phyloP scores from a whole-genome alignment of 2,113 vertebrate species.

The Hassar affinis region DNA sequence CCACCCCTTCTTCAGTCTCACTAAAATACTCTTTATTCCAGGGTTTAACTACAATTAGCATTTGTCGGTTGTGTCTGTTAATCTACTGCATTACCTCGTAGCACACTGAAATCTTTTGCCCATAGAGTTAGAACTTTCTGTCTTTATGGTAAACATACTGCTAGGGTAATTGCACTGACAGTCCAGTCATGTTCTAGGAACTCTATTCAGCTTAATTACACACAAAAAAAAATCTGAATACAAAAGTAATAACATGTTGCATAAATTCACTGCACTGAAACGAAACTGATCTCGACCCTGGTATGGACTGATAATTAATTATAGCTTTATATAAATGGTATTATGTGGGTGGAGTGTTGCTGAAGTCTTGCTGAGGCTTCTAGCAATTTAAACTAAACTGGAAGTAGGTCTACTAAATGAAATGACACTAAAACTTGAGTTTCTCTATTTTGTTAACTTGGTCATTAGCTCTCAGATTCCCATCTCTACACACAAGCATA shows the following conservation, averaged over 20 bases:
- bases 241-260: slow-evolving; percentile 1
- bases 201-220: neutral
- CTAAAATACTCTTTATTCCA: neutral
- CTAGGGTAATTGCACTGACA: neutral
- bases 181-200: neutral
- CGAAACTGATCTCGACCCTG: slow-evolving; percentile 12
- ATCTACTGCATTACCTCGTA: too few species aligned
- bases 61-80: neutral
- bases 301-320: slow-evolving; percentile 26
- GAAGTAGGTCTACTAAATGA: neutral
- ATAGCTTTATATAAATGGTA: slow-evolving; percentile 28
- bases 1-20: neutral
- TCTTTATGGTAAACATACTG: neutral
- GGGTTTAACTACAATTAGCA: neutral
- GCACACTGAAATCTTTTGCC: too few species aligned
- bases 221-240: neutral
- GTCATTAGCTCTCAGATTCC: slow-evolving; percentile 51
- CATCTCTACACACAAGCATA: slow-evolving; percentile 38
- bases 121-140: slow-evolving; percentile 1
- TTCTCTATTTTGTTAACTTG: slow-evolving; percentile 9
- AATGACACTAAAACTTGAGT: slow-evolving; percentile 14
- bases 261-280: slow-evolving; percentile 22
- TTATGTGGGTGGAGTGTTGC: slow-evolving; percentile 33
- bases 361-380: slow-evolving; percentile 17
- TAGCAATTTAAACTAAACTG: slow-evolving; percentile 17